Evolutionary conservation across 1,140 invertebrate species (phyloP).

Genomic region (Drosophila cardini): DNA sequence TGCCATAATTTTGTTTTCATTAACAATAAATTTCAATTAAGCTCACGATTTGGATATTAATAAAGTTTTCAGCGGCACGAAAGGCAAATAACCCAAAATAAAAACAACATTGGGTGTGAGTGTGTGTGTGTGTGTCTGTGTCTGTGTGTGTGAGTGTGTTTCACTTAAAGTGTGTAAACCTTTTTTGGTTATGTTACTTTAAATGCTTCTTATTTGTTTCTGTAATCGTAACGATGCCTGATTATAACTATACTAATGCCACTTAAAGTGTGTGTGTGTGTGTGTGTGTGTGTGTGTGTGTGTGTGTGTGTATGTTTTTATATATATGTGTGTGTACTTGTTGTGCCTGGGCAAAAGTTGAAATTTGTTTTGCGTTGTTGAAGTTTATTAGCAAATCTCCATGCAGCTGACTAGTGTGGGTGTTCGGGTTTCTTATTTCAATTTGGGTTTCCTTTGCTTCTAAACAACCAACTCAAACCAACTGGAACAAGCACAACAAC

Average conservation of each 20-base stretch:
- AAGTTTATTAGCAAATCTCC: constrained; percentile 62
- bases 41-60: constrained; percentile 79
- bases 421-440: constrained; percentile 39
- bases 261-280: not conserved
- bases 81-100: constrained; percentile 65
- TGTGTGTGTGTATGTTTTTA: constrained; percentile 19
- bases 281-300: constrained; percentile 8
- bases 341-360: constrained; percentile 25
- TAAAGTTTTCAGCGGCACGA: constrained; percentile 77
- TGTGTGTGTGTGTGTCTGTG: constrained; percentile 11
- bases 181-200: constrained; percentile 13
- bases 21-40: constrained; percentile 84
- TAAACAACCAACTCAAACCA: constrained; percentile 12
- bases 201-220: constrained; percentile 24
- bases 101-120: constrained; percentile 4
- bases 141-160: constrained; percentile 8
- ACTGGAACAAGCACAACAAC: not conserved
- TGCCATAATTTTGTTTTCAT: constrained; percentile 76
- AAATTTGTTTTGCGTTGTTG: constrained; percentile 29
- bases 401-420: constrained; percentile 44
- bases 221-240: constrained; percentile 23
- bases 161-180: constrained; percentile 24
- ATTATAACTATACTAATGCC: constrained; percentile 17
- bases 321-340: constrained; percentile 8
- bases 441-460: constrained; percentile 12